These are phyloP conservation scores for Rhizomys pruinosus DNA, from an alignment of 2,113 vertebrate genomes.

Conservation along the genomic window DNA sequence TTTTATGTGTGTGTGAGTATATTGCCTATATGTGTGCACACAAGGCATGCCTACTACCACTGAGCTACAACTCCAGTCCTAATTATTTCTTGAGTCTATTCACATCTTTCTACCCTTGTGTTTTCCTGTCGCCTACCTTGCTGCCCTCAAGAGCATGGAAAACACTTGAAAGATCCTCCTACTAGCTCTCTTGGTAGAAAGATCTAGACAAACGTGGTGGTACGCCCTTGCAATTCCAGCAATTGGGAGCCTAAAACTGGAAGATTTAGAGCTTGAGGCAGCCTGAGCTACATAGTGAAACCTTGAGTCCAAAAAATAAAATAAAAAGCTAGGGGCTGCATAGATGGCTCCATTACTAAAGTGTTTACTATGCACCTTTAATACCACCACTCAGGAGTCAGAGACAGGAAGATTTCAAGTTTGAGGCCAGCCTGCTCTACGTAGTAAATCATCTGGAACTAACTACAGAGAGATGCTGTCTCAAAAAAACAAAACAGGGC, in stretches of 20 bases:
- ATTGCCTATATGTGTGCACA: too few species aligned
- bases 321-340: neutral
- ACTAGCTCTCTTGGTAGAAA: neutral
- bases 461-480: neutral
- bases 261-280: neutral
- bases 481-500: too few species aligned
- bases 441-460: too few species aligned
- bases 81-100: conserved; percentile 26
- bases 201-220: neutral
- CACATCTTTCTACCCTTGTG: neutral
- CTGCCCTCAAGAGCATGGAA: neutral
- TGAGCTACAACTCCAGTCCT: neutral
- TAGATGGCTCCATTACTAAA: neutral
- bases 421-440: neutral
- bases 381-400: neutral
- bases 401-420: neutral
- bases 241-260: too few species aligned
- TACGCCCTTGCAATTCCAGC: neutral
- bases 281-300: neutral
- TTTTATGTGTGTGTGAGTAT: too few species aligned
- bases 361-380: too few species aligned
- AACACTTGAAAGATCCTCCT: neutral
- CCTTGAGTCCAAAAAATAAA: neutral
- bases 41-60: neutral
- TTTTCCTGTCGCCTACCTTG: neutral